Conservation (phyloP, 2,888 invertebrate species). For the Sphecodes monilicornis region DNA sequence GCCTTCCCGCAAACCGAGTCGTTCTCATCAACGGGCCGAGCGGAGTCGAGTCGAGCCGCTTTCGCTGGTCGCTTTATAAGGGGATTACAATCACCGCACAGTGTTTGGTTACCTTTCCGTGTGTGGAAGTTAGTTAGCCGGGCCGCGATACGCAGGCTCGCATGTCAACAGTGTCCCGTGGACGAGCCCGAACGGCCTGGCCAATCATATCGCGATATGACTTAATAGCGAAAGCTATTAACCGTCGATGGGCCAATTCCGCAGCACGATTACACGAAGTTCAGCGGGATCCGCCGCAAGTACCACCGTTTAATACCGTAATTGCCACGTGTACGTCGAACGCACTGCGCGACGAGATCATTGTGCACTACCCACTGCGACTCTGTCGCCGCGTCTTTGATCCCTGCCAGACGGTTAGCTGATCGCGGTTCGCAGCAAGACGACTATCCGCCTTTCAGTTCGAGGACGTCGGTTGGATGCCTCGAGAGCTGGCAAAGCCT, state of each 20-base stretch:
- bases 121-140: conserved; percentile 54
- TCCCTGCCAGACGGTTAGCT: background rate
- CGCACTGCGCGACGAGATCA: background rate
- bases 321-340: background rate
- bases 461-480: background rate
- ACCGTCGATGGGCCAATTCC: conserved; percentile 46
- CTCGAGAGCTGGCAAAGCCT: background rate
- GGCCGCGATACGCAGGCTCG: conserved; percentile 38
- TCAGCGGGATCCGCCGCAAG: conserved; percentile 12
- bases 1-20: conserved; percentile 55
- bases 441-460: background rate
- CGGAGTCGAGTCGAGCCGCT: conserved; percentile 54
- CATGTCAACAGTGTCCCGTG: conserved; percentile 37
- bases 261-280: conserved; percentile 33
- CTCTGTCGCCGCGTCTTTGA: background rate
- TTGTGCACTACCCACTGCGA: background rate
- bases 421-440: background rate
- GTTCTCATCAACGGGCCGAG: conserved; percentile 56
- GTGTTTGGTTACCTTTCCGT: conserved; percentile 73
- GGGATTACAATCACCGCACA: conserved; percentile 70
- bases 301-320: conserved; percentile 30
- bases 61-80: conserved; percentile 66
- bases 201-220: conserved; percentile 52
- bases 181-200: conserved; percentile 4
- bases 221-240: conserved; percentile 45